Percentiles rank a stretch among this genome's conserved stretches.
These are phyloP conservation scores for Coboldia fuscipes DNA, from an alignment of 1,140 invertebrate species.

Conservation along the genomic window DNA sequence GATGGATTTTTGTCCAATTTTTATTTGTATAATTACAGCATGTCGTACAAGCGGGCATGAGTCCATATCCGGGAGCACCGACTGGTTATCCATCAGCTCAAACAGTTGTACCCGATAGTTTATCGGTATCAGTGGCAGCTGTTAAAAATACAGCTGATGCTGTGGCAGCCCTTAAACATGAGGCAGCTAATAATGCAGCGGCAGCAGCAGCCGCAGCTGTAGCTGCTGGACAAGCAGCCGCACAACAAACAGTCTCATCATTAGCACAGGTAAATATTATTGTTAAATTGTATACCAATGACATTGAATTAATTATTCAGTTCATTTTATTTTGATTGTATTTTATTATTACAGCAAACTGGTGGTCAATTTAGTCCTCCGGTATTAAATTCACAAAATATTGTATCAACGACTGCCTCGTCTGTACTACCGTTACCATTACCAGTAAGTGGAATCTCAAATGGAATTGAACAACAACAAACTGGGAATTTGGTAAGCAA, in stretches of 20 bases:
- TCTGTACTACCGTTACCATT: not conserved
- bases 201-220: not conserved
- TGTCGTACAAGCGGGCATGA: slow-evolving; percentile 86
- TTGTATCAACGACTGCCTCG: not conserved
- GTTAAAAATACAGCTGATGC: slow-evolving; percentile 19
- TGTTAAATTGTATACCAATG: too few relatives aligned
- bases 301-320: too few relatives aligned
- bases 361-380: slow-evolving; percentile 1
- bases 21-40: slow-evolving; percentile 47
- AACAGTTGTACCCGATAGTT: slow-evolving; percentile 36
- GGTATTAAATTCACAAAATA: not conserved
- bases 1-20: not conserved
- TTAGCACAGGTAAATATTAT: not conserved
- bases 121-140: slow-evolving; percentile 22
- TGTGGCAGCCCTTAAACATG: not conserved
- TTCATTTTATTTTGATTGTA: not conserved
- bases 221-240: too few relatives aligned
- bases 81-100: slow-evolving; percentile 41
- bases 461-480: slow-evolving; percentile 1
- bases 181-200: not conserved
- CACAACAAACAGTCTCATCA: too few relatives aligned
- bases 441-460: not conserved
- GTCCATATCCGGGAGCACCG: slow-evolving; percentile 56
- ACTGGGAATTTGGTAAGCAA: too few relatives aligned
- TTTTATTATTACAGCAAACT: not conserved